These are phyloP conservation scores for Sebastes jordani DNA, from an alignment of 2,797 vertebrate species.

Conservation along the genomic window DNA sequence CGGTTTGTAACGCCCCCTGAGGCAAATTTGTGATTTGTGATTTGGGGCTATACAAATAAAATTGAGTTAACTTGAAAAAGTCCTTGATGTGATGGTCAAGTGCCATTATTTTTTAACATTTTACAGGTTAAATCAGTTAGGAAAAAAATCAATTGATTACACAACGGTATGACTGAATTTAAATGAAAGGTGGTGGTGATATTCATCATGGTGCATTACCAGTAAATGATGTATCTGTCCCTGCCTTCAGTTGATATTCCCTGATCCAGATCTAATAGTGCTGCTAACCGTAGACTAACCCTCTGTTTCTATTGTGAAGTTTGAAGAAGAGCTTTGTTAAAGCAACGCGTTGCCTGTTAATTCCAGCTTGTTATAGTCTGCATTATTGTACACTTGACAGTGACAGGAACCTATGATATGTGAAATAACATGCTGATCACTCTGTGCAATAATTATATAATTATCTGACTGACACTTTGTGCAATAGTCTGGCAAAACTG, in stretches of 20 bases:
- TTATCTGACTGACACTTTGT: too few species aligned
- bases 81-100: neutral
- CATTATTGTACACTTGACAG: neutral
- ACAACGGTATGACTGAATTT: neutral
- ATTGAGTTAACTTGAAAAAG: neutral
- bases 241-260: neutral
- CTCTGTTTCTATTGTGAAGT: neutral
- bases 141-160: neutral
- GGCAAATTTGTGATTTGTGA: too few species aligned
- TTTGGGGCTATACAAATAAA: too few species aligned
- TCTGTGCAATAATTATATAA: too few species aligned
- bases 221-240: neutral
- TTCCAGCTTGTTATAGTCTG: neutral
- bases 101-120: neutral
- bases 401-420: neutral
- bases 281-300: neutral
- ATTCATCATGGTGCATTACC: neutral
- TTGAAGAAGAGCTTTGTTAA: neutral
- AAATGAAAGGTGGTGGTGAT: neutral
- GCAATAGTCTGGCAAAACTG: too few species aligned
- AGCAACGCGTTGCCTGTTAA: neutral
- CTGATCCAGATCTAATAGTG: neutral
- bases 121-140: neutral
- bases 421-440: too few species aligned
- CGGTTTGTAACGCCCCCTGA: too few species aligned